Conservation (phyloP, 2,888 invertebrate species). For the Macaria liturata region DNA sequence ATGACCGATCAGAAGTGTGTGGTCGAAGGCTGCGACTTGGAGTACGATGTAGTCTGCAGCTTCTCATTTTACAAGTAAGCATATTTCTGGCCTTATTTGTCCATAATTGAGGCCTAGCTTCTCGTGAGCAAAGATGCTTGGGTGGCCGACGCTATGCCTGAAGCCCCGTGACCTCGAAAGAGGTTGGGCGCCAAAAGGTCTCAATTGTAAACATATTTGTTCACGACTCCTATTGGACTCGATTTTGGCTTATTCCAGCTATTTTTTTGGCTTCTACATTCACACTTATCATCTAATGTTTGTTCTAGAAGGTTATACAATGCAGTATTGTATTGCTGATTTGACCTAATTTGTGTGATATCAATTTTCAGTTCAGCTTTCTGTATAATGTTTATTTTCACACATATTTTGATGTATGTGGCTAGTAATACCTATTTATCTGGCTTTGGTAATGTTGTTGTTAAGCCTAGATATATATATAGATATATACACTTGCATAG, state of each 20-base stretch:
- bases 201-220: constrained; percentile 32
- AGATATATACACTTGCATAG: no score
- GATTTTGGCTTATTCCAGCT: constrained; percentile 3
- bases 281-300: no score
- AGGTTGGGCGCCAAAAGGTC: constrained; percentile 22
- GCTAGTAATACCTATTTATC: no score
- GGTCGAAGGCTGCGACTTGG: constrained; percentile 77
- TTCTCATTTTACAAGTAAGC: constrained; percentile 81
- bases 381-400: background rate
- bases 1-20: constrained; percentile 78
- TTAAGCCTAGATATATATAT: no score
- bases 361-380: background rate
- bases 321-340: background rate
- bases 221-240: constrained; percentile 17
- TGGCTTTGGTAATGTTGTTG: no score
- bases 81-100: constrained; percentile 43
- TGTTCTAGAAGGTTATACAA: no score
- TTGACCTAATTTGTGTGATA: constrained; percentile 9
- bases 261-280: no score
- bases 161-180: constrained; percentile 34
- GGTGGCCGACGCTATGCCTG: constrained; percentile 11
- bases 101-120: background rate
- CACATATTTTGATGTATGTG: no score
- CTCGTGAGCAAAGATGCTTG: background rate
- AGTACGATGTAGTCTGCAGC: constrained; percentile 80